Percentiles rank a stretch among this genome's conserved stretches.
These are phyloP conservation scores for human (Homo sapiens) DNA, from an alignment of 2,113 vertebrate species.

Conservation along the genomic window GRCh38 chr9:9586501-9587000, in stretches of 20 bases:
- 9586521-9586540: not conserved
- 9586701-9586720: not conserved
- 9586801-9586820: not conserved
- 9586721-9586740: not conserved
- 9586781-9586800: not conserved
- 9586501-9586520: not conserved
- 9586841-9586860: not conserved
- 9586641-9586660: not conserved
- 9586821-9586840: not conserved
- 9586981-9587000: not conserved
- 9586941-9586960: not conserved
- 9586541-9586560: not conserved
- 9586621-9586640: not conserved
- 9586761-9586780: not conserved
- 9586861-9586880: not conserved
- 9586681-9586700: not conserved
- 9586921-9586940: not conserved
- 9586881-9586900: not conserved
- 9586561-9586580: not conserved
- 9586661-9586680: not conserved
- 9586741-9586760: not conserved
- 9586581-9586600: not conserved
- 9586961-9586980: not conserved
- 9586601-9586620: not conserved
- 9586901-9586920: not conserved